Evolutionary conservation across 2,113 vertebrate species (phyloP), one percentile per base, ranked within the genome.

Genomic region (Corythoichthys intestinalis): DNA sequence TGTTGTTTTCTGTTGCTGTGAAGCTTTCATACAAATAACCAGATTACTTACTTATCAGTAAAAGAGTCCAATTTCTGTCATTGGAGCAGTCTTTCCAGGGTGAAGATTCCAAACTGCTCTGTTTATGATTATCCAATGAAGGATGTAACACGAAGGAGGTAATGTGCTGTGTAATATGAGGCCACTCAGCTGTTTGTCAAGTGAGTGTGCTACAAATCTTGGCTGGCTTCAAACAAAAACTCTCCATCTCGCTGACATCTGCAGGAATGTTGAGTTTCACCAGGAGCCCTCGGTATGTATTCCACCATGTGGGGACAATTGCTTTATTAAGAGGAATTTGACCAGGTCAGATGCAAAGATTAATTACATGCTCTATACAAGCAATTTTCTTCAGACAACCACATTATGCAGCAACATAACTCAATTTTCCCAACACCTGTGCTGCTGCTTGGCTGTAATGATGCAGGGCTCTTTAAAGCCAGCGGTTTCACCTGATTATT

Each of bases 251-350:
- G 58, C 58, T 79, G 79, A 84, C 70, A 59, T 77, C 71, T 72
- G 65, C 67, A 35, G 46, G 48, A 70, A 71, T 70, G 77, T 77
- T 82, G 78, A 83, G 72, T 68, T 85, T 82, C 67, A 41, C 77
- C 80, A 82, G 78, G 70, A 76, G 67, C 63, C 63, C 60, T 5
- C 6, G 52, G 69, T 72, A 75, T 83, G 85, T 83, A 82, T 72
- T 71, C 59, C 65, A 85, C 84, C 78, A 85, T 73, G 69, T 83
- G 77, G 75, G 71, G 65, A 41, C 81, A 86, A 88, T 82, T 87
- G 81, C 78, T 78, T 87, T 81, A 86, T 81, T 77, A 87, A 65
- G 65, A 87, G 86, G 84, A 90, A 88, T 90, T 72, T 90, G 87
- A 89, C 85, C 85, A 69, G 88, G 85, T 88, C 88, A 90, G 70